Evolutionary conservation across 2,113 vertebrate genomes (phyloP), one percentile per base, ranked within the genome.

Genomic region (Anguilla rostrata): DNA sequence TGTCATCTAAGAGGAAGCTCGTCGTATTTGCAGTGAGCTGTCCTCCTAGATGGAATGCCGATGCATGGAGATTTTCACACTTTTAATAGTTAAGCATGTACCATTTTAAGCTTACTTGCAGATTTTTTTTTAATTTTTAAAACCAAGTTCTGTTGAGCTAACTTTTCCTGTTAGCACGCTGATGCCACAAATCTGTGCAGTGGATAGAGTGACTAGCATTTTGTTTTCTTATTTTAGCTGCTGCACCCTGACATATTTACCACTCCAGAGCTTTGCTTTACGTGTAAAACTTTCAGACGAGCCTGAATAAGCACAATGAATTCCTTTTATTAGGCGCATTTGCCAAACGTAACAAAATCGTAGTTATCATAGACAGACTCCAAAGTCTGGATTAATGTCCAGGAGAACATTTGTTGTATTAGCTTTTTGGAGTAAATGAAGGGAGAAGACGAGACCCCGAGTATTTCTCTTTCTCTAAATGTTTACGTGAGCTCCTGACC

Each of bases 401-500:
- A 2, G 8, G 3, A 66, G 20, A 66, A 66, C 4, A 66, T 66
- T 20, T 66, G 60, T 66, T 66, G 49, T 66, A 26, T 66, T 66
- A 66, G 20, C 22, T 22, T 66, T 66, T 26, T 66, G 6, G 71
- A 75, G 71, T 34, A 57, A 60, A 57, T 57, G 57, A 57, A 79
- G 84, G 46, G 84, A 80, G 9, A 40, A 46, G 49, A 40, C 22
- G 34, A 57, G 43, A 84, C 41, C 63, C 63, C 49, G 63, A 84
- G 14, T 2, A 53, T 49, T 79, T 29, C 8, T 15, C 56, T 43
- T 85, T 85, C 22, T 85, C 49, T 85, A 57, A 57, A 78, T 71
- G 66, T 84, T 84, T 84, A 49, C 8, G 84, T 78, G 84, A 60
- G 63, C 78, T 49, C 40, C 66, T 84, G 41, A 49, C 63, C 84